Base-by-base conservation (phyloP, 53 echinoderm and acorn worm species). In the Henricia sp. region DNA sequence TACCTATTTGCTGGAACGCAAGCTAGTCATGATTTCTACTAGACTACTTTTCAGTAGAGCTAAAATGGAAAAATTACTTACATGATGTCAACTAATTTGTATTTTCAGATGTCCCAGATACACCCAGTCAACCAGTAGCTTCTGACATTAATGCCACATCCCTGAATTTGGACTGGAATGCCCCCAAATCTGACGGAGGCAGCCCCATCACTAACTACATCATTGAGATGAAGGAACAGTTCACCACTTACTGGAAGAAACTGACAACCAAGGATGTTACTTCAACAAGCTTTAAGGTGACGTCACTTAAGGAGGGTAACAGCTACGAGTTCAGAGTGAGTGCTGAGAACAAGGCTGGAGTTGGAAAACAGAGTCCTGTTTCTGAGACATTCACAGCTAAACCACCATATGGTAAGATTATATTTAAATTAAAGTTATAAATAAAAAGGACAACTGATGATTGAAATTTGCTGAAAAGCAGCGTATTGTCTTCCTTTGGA, bases 181-280 rank as follows among this genome's bases (percentile, higher is more conserved):
- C 86, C 23, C 94, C 94, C 14, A 69, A 71, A 25, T 90, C 85
- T 3, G 91, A 94, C 33, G 94, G 94, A 42, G 94, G 91, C n/a
- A 89, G 89, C 48, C 91, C 72, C 30, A 91, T 94, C 88, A 85
- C 72, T 66, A 91, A 69, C 67, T 94, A 91, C 88, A 75, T 89
- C 74, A 28, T 94, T n/a, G 94, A 91, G 86, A 87, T 86, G 67
- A 91, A 94, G 83, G 94, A 94, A 29, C 91, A 85, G 39, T 94
- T 89, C 76, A 59, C 86, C 48, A 73, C 89, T 5, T 82, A 52
- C 64, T 94, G 89, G 91, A 89, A 70, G 74, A 74, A 70, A 40
- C 86, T 83, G 1, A 85, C 84, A 17, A 48, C 50, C 17, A 29
- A 86, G 51, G 68, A 85, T 38, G 83, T 89, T 0, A 70, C 89